Evolutionary conservation across 2,888 invertebrate genomes (phyloP), one percentile per base, ranked within the genome.

Genomic region (Buathra laborator): DNA sequence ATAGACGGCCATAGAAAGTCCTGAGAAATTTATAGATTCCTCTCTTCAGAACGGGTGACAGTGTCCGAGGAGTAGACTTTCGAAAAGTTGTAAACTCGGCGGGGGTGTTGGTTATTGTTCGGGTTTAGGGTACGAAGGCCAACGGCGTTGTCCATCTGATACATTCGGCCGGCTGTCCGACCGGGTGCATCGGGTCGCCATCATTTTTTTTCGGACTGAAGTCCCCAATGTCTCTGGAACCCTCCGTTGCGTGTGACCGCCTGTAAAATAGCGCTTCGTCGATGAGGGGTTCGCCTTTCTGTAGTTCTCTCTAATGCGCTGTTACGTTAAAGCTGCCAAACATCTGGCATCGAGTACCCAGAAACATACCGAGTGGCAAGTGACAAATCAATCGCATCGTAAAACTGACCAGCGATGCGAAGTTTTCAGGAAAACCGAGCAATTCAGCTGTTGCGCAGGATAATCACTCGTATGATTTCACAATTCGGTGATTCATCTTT

Each of bases 51-150:
- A 53, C 59, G 43, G 66, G 56, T 32, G 32, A 68, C 37, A 10
- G 48, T 19, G 77, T 43, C 64, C 67, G 72, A 48, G 77, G 76
- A 78, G 81, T 10, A 88, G 83, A 87, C 88, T 14, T 88, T 87
- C 87, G 88, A 88, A 88, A 87, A 89, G 86, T 85, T 87, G 87
- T 86, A 85, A 86, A 85, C 84, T 81, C 68, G 37, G 37, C 85
- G 83, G 81, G 81, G 76, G 51, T 56, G 56, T 70, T 70, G 48
- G 71, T 64, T 76, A 56, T 80, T 77, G 74, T 86, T 81, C 19
- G 75, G 67, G 32, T 32, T 67, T 37, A 6, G 78, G 75, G 74
- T 77, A 53, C 68, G 72, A 72, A 24, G 68, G 19, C 76, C 46
- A n/a, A 74, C 14, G 44, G 62, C 24, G 51, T 67, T 24, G 43